A percentile compares a stretch with the other conserved stretches of the same genome.
Conservation (phyloP, 2,888 invertebrate genomes). For the Notodonta ziczac region DNA sequence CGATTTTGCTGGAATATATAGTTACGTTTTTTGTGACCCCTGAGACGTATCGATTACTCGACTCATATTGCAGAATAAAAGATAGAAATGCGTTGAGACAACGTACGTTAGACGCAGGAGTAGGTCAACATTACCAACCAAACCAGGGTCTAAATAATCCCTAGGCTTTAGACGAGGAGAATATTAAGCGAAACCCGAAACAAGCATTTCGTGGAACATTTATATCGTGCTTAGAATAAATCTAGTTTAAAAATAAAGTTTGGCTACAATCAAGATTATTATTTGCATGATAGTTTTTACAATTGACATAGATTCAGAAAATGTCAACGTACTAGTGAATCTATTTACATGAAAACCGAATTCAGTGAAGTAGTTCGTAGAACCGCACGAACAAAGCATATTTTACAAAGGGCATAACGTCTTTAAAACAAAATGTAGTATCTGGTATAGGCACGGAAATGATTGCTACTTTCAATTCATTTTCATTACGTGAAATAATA, state of each 20-base stretch:
- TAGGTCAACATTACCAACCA: conserved; percentile 10
- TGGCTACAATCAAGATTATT: neutral
- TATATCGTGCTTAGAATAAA: conserved; percentile 1
- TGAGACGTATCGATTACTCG: conserved; percentile 35
- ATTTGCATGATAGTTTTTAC: neutral
- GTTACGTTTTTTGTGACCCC: conserved; percentile 30
- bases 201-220: conserved; percentile 7
- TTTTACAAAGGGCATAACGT: neutral
- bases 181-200: conserved; percentile 23
- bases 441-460: no score
- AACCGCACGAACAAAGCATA: neutral
- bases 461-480: no score
- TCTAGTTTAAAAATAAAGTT: conserved; percentile 1
- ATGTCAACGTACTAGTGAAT: neutral
- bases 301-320: neutral
- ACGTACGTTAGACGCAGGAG: conserved; percentile 16
- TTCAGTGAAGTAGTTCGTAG: neutral
- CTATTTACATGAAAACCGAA: neutral
- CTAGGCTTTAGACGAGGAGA: conserved; percentile 19
- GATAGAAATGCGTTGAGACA: conserved; percentile 11
- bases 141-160: conserved; percentile 9
- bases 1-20: conserved; percentile 31
- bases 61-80: conserved; percentile 18
- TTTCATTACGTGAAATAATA: no score
- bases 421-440: neutral